phyloP scores from a whole-genome alignment of 2,888 invertebrate genomes.

The Lypha dubia region DNA sequence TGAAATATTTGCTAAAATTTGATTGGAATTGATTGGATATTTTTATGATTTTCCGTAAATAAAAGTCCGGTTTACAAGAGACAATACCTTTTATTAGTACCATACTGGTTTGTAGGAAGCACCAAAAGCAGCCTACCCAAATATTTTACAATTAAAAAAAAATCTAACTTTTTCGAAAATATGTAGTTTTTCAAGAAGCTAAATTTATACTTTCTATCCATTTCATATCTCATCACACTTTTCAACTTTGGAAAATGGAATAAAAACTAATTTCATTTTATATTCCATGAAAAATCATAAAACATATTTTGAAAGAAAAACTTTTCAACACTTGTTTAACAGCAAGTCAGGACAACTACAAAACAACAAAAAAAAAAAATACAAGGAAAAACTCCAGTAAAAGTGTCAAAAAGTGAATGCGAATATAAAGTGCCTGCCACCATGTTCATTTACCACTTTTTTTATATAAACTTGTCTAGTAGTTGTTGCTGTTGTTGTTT shows the following conservation, averaged over 20 bases:
- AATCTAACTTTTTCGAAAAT: too few species aligned
- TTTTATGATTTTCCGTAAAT: too few species aligned
- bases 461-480: slow-evolving; percentile 45
- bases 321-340: slow-evolving; percentile 33
- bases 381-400: background rate
- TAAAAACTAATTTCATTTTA: background rate
- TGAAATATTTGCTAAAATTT: background rate
- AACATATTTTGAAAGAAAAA: slow-evolving; percentile 50
- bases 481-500: slow-evolving; percentile 53
- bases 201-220: background rate
- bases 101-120: too few species aligned
- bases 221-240: background rate
- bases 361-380: too few species aligned
- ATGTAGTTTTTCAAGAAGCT: background rate
- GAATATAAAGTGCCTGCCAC: slow-evolving; percentile 32
- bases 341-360: background rate
- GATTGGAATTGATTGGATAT: background rate
- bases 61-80: too few species aligned
- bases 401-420: slow-evolving; percentile 7
- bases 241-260: background rate
- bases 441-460: slow-evolving; percentile 33
- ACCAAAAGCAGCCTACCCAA: too few species aligned
- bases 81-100: too few species aligned
- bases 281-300: slow-evolving; percentile 25
- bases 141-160: too few species aligned